phyloP scores from a whole-genome alignment of 2,113 vertebrate species.

The Genyomyrus donnyi region DNA sequence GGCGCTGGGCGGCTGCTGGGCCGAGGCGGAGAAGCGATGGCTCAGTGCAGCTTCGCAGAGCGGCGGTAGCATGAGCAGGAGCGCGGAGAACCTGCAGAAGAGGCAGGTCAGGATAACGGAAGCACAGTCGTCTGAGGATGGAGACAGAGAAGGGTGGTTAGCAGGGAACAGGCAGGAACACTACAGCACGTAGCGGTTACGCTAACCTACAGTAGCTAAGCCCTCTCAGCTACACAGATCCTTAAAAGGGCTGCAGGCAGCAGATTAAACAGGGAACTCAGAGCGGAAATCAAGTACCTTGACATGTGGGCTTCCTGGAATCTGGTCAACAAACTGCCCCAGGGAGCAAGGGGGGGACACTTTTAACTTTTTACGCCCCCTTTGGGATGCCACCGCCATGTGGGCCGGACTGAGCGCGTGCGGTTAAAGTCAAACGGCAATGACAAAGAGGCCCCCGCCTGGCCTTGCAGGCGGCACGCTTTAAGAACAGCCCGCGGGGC shows the following conservation, averaged over 20 bases:
- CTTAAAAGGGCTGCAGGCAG: not conserved
- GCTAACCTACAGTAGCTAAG: not conserved
- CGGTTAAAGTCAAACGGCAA: not conserved
- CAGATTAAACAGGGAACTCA: not conserved
- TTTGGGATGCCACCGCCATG: not conserved
- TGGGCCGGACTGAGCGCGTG: not conserved
- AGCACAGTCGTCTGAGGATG: slow-evolving; percentile 57
- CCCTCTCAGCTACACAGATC: not conserved
- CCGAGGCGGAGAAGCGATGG: slow-evolving; percentile 37
- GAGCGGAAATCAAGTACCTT: not conserved
- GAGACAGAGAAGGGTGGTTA: slow-evolving; percentile 29
- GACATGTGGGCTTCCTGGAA: not conserved
- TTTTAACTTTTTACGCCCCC: not conserved
- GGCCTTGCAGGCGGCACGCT: not conserved
- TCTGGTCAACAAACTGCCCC: not conserved
- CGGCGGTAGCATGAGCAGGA: slow-evolving; percentile 51
- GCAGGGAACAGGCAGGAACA: not conserved
- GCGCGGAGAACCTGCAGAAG: slow-evolving; percentile 62
- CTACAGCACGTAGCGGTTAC: not conserved
- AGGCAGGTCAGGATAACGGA: slow-evolving; percentile 60
- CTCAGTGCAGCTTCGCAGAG: slow-evolving; percentile 41
- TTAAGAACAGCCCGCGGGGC: not conserved
- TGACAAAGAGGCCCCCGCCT: not conserved
- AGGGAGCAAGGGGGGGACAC: not conserved
- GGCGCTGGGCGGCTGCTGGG: slow-evolving; percentile 28